These are phyloP conservation scores for Trachelus stipa DNA, from an alignment of 2,888 invertebrate genomes.

Conservation along the genomic window DNA sequence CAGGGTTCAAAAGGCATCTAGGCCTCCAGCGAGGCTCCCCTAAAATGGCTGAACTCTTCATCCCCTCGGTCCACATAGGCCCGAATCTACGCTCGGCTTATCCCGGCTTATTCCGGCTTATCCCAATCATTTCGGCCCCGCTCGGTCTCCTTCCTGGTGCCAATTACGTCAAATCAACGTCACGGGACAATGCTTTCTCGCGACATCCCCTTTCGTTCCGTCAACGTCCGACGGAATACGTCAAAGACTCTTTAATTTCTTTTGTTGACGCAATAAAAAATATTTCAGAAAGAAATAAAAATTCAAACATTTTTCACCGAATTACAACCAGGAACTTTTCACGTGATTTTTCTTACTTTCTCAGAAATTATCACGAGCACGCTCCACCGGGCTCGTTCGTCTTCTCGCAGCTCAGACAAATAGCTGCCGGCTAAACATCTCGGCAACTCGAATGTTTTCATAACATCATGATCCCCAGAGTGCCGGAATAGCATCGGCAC, in stretches of 20 bases:
- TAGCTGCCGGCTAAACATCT: background rate
- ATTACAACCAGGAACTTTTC: background rate
- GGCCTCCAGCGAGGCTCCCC: constrained; percentile 7
- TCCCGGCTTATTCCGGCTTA: constrained; percentile 65
- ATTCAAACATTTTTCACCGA: background rate
- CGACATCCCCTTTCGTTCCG: background rate
- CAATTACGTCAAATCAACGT: constrained; percentile 67
- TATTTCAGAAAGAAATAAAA: background rate
- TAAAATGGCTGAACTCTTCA: constrained; percentile 8
- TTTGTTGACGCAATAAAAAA: background rate
- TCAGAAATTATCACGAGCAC: background rate
- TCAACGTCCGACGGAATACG: background rate
- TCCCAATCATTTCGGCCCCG: constrained; percentile 65
- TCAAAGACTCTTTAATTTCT: background rate
- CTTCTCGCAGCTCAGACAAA: constrained; percentile 1
- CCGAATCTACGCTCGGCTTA: constrained; percentile 49
- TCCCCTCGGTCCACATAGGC: constrained; percentile 3
- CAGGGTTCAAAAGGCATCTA: constrained; percentile 7
- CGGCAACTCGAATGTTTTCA: constrained; percentile 11
- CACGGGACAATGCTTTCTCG: constrained; percentile 53
- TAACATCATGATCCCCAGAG: constrained; percentile 16
- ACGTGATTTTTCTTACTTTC: background rate
- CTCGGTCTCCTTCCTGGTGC: constrained; percentile 60
- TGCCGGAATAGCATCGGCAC: constrained; percentile 16
- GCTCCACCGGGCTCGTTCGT: background rate